These are phyloP conservation scores for Hormaphis cornu DNA, from an alignment of 1,140 invertebrate species.

Conservation along the genomic window DNA sequence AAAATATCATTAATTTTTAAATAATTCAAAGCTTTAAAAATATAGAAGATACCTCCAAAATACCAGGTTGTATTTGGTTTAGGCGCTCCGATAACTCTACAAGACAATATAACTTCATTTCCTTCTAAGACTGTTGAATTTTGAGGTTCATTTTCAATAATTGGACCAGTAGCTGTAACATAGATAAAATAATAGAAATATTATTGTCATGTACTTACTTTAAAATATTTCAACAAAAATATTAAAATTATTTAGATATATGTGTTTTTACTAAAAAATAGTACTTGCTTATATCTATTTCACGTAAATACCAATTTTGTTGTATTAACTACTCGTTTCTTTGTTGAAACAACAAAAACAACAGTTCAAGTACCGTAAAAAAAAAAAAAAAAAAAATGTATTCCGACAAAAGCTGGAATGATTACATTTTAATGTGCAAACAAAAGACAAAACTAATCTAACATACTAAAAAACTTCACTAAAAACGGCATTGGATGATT, in stretches of 20 bases:
- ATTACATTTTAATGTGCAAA: not conserved
- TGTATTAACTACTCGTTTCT: not conserved
- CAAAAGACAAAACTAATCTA: too few species aligned
- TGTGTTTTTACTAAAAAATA: not conserved
- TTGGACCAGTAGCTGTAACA: slow-evolving; percentile 64
- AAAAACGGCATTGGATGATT: not conserved
- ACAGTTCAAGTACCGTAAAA: not conserved
- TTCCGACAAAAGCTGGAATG: too few species aligned
- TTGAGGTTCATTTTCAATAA: slow-evolving; percentile 68
- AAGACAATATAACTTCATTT: slow-evolving; percentile 77
- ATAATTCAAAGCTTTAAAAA: not conserved
- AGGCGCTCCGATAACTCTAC: slow-evolving; percentile 78
- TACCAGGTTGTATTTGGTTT: slow-evolving; percentile 86
- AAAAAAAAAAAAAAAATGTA: not conserved
- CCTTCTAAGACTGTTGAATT: slow-evolving; percentile 85
- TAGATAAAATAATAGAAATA: not conserved
- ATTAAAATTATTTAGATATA: not conserved
- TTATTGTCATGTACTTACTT: not conserved
- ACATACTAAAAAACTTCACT: not conserved
- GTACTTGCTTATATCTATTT: not conserved
- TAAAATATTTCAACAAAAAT: not conserved
- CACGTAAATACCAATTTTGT: not conserved
- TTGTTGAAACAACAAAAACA: not conserved
- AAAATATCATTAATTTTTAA: not conserved
- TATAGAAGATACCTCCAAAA: slow-evolving; percentile 62